These are phyloP conservation scores for Graptemys geographica DNA, from an alignment of 2,797 vertebrate genomes.

Conservation along the genomic window DNA sequence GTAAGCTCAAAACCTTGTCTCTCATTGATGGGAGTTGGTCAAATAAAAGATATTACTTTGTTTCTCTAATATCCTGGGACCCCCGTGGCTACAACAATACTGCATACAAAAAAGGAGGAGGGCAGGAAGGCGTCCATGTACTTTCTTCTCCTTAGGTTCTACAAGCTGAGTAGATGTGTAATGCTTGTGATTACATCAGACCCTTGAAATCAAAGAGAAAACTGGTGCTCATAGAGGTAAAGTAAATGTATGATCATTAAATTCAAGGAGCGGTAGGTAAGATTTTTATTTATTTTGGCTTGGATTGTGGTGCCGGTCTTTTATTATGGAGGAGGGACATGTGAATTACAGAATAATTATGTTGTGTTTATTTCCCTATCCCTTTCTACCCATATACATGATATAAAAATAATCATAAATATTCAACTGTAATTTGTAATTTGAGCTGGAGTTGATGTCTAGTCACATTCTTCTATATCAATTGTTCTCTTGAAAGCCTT, in stretches of 20 bases:
- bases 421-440: slow-evolving; percentile 9
- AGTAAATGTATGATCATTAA: neutral
- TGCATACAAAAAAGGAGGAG: neutral
- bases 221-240: neutral
- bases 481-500: slow-evolving; percentile 46
- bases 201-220: neutral
- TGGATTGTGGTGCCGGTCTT: neutral
- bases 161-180: neutral
- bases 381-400: neutral
- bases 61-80: neutral
- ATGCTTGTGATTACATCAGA: neutral
- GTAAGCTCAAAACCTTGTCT: neutral
- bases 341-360: slow-evolving; percentile 27
- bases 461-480: neutral
- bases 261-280: neutral
- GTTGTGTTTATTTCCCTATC: slow-evolving; percentile 23
- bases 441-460: slow-evolving; percentile 13
- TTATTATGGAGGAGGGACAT: neutral
- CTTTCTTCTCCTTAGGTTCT: neutral
- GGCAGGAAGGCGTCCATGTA: neutral
- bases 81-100: neutral
- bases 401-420: slow-evolving; percentile 41
- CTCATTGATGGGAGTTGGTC: neutral
- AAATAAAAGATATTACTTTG: neutral
- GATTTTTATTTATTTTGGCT: slow-evolving; percentile 8